phyloP scores from a whole-genome alignment of 2,797 vertebrate species.

The Hyperoplus immaculatus region DNA sequence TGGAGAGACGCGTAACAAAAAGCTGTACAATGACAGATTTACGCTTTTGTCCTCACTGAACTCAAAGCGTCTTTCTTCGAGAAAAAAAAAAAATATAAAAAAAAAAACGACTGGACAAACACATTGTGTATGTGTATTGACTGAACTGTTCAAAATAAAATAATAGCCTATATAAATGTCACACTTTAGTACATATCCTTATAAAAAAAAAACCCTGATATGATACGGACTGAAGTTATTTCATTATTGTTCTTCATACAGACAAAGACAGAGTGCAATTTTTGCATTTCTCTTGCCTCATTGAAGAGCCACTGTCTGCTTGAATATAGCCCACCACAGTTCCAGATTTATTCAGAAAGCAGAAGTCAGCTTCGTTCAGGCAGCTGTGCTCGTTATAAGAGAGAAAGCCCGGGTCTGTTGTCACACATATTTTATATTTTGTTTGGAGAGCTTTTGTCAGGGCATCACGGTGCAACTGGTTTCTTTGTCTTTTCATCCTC shows the following conservation, averaged over 20 bases:
- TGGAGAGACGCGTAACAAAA: constrained; percentile 14
- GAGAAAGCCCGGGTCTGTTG: constrained; percentile 1
- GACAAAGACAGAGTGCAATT: not conserved
- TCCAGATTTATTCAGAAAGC: constrained; percentile 23
- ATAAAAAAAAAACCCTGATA: not conserved
- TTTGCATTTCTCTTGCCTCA: not conserved
- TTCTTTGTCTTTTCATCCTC: constrained; percentile 62
- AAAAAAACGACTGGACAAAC: not conserved
- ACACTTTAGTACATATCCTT: not conserved
- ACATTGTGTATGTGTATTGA: too few relatives aligned
- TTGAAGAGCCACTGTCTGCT: not conserved
- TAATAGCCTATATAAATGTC: not conserved
- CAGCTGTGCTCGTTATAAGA: not conserved
- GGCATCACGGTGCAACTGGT: constrained; percentile 76
- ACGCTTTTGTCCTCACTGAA: constrained; percentile 28
- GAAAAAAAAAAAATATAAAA: fast-evolving
- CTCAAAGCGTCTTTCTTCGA: not conserved
- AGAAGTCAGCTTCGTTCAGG: constrained; percentile 29
- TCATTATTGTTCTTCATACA: not conserved
- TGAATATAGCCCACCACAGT: not conserved
- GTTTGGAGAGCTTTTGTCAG: constrained; percentile 12
- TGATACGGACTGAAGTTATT: not conserved
- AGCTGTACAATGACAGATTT: constrained; percentile 22
- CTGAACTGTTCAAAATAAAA: too few relatives aligned
- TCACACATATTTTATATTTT: constrained; percentile 18